Conservation (phyloP, 2,797 vertebrate genomes). For the Crocidura indochinensis region DNA sequence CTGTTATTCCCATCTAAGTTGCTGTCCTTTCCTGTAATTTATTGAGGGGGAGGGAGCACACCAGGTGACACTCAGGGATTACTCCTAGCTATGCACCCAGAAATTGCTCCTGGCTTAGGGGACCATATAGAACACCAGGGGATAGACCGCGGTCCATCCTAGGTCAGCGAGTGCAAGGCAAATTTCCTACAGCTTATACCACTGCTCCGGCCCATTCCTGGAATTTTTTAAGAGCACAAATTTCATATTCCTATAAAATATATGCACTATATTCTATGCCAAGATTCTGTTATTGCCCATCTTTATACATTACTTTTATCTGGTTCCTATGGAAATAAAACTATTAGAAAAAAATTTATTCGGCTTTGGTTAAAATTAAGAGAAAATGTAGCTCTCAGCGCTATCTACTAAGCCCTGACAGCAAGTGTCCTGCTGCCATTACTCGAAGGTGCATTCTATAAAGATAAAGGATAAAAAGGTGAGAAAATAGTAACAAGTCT, state of each 20-base stretch:
- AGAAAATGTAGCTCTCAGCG: neutral
- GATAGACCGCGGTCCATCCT: too few relatives aligned
- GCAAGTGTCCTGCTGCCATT: conserved; percentile 8
- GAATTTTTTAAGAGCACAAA: conserved; percentile 30
- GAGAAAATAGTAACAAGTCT: conserved; percentile 47
- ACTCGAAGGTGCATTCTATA: neutral
- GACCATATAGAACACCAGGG: too few relatives aligned
- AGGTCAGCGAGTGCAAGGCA: too few relatives aligned
- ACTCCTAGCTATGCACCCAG: too few relatives aligned
- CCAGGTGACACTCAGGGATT: too few relatives aligned
- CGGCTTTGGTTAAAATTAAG: conserved; percentile 48
- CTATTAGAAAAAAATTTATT: neutral
- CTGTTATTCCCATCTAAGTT: neutral
- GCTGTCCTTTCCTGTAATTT: neutral
- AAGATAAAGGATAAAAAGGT: conserved; percentile 55
- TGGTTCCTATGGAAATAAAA: conserved; percentile 29
- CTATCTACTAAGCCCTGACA: neutral
- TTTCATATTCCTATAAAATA: neutral
- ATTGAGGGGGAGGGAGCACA: too few relatives aligned
- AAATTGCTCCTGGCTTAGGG: too few relatives aligned
- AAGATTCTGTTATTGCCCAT: neutral
- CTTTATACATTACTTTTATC: conserved; percentile 16
- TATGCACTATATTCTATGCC: neutral
- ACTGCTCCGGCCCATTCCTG: neutral
- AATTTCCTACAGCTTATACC: too few relatives aligned